Conservation (phyloP, 2,113 vertebrate species). For the Pangasianodon hypophthalmus region DNA sequence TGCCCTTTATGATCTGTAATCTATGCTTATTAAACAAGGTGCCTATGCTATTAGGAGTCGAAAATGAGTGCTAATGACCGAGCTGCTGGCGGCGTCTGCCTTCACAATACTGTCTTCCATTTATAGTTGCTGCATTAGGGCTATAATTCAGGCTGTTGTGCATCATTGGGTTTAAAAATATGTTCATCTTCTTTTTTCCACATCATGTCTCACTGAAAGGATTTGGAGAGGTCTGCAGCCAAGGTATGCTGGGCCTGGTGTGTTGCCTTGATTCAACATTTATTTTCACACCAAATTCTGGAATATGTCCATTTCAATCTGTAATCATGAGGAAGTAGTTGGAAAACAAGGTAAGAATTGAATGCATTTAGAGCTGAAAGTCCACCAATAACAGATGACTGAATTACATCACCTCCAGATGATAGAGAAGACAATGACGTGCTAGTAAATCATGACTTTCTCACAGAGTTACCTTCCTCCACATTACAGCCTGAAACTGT, state of each 20-base stretch:
- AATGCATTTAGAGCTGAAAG: slow-evolving; percentile 30
- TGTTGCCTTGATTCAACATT: slow-evolving; percentile 41
- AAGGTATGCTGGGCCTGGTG: neutral
- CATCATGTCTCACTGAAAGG: neutral
- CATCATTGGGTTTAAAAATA: slow-evolving; percentile 68
- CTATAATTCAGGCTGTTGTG: slow-evolving; percentile 68
- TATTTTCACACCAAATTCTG: slow-evolving; percentile 21
- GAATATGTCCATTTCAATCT: neutral
- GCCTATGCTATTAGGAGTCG: slow-evolving; percentile 57
- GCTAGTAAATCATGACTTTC: slow-evolving; percentile 33
- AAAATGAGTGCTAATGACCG: slow-evolving; percentile 51
- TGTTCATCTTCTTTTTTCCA: slow-evolving; percentile 60
- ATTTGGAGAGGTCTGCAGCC: neutral
- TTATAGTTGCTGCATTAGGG: slow-evolving; percentile 68
- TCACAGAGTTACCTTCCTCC: neutral
- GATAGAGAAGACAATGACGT: slow-evolving; percentile 37
- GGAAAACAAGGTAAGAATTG: neutral
- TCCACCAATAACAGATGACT: slow-evolving; percentile 29
- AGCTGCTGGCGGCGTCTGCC: neutral
- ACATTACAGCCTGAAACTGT: neutral
- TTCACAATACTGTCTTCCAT: slow-evolving; percentile 41
- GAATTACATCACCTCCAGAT: slow-evolving; percentile 36
- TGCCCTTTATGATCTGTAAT: slow-evolving; percentile 74
- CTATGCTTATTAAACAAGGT: slow-evolving; percentile 74
- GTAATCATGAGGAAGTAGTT: neutral